Conservation (phyloP, 2,113 vertebrate genomes). For the Seriola aureovittata region DNA sequence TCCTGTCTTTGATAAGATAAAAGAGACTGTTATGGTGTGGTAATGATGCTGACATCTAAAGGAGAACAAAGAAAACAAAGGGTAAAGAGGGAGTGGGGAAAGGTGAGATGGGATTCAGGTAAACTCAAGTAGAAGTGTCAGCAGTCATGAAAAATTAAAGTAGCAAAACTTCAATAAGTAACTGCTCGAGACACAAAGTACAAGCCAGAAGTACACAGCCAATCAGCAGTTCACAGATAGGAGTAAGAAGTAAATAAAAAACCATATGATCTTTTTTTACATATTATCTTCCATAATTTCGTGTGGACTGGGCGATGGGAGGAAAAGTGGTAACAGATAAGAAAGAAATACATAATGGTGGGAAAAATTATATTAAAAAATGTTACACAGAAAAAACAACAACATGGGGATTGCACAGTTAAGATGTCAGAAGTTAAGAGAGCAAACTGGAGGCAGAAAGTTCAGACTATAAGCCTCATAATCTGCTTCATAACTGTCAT, state of each 20-base stretch:
- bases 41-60: neutral
- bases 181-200: neutral
- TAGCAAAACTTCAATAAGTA: neutral
- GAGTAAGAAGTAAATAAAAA: neutral
- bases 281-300: neutral
- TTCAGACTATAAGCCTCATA: conserved; percentile 62
- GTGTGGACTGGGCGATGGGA: too few relatives aligned
- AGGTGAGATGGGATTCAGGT: neutral
- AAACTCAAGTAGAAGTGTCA: neutral
- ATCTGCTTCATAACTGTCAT: conserved; percentile 73
- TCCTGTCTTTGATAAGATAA: conserved; percentile 4
- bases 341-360: neutral
- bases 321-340: neutral
- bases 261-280: neutral
- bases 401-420: neutral
- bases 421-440: conserved; percentile 51
- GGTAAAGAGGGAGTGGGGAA: neutral
- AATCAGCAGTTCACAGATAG: neutral
- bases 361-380: neutral
- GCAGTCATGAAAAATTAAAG: neutral
- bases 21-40: neutral
- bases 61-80: neutral
- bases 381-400: neutral
- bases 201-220: neutral
- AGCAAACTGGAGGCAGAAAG: conserved; percentile 45